phyloP scores from a whole-genome alignment of 2,888 invertebrate species.

The Caprella mutica region DNA sequence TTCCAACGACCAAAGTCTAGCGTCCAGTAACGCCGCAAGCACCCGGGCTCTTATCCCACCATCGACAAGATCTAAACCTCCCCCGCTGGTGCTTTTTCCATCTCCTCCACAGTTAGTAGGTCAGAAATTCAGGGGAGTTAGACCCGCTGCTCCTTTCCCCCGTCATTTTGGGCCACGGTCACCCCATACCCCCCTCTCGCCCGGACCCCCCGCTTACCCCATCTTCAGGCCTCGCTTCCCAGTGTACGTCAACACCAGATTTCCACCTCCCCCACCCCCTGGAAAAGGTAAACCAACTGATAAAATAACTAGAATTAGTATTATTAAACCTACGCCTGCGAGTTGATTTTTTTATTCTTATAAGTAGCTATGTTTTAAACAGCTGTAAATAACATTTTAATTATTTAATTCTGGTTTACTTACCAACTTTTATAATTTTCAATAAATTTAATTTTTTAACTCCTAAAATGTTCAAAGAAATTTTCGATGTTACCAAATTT shows the following conservation, averaged over 20 bases:
- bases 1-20: conserved; percentile 27
- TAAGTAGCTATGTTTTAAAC: too few species aligned
- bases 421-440: too few species aligned
- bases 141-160: conserved; percentile 1
- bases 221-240: background rate
- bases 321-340: too few species aligned
- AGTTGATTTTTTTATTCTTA: too few species aligned
- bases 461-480: too few species aligned
- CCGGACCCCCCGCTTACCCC: conserved; percentile 23
- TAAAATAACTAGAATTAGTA: too few species aligned
- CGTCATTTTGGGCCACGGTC: conserved; percentile 13
- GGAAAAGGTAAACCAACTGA: too few species aligned
- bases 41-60: conserved; percentile 21
- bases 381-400: too few species aligned
- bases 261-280: background rate
- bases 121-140: too few species aligned
- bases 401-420: too few species aligned
- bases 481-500: too few species aligned
- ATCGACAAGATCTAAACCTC: background rate
- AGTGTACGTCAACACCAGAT: background rate
- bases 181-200: conserved; percentile 23
- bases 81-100: background rate
- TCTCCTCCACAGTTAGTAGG: background rate
- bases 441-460: too few species aligned
- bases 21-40: conserved; percentile 29